phyloP scores from a whole-genome alignment of 2,888 invertebrate species.

The Seladonia tumulorum region DNA sequence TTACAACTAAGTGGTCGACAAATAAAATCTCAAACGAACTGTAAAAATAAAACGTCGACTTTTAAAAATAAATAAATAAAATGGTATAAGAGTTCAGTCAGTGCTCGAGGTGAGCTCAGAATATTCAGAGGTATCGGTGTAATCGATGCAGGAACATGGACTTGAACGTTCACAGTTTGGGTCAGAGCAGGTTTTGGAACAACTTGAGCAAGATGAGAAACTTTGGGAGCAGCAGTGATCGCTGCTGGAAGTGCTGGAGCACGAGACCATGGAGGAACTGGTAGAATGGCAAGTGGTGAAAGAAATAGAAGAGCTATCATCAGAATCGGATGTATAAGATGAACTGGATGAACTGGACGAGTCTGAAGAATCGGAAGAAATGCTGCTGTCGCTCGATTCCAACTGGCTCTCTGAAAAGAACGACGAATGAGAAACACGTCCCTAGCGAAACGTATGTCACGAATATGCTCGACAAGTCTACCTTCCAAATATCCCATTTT shows the following conservation, averaged over 20 bases:
- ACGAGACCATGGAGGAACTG: too few species aligned
- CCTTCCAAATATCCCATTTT: slow-evolving; percentile 37
- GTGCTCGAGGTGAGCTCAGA: fast-evolving
- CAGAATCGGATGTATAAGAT: too few species aligned
- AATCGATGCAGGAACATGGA: too few species aligned
- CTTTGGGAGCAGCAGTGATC: too few species aligned
- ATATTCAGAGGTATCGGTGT: too few species aligned
- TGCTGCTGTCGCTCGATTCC: background rate
- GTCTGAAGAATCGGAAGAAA: background rate
- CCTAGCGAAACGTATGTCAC: background rate
- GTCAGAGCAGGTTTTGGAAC: too few species aligned
- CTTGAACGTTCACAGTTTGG: too few species aligned
- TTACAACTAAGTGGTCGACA: background rate
- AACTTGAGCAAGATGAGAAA: too few species aligned
- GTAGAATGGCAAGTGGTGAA: too few species aligned
- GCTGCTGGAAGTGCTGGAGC: too few species aligned
- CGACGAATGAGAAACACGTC: background rate
- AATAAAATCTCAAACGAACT: background rate
- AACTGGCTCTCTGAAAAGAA: slow-evolving; percentile 17
- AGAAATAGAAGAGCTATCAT: too few species aligned
- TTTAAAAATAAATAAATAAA: background rate
- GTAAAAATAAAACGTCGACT: background rate
- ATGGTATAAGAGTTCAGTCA: background rate
- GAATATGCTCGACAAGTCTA: background rate
- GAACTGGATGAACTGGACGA: too few species aligned